phyloP scores from a whole-genome alignment of 2,888 invertebrate genomes.

The Cephonodes hylas region DNA sequence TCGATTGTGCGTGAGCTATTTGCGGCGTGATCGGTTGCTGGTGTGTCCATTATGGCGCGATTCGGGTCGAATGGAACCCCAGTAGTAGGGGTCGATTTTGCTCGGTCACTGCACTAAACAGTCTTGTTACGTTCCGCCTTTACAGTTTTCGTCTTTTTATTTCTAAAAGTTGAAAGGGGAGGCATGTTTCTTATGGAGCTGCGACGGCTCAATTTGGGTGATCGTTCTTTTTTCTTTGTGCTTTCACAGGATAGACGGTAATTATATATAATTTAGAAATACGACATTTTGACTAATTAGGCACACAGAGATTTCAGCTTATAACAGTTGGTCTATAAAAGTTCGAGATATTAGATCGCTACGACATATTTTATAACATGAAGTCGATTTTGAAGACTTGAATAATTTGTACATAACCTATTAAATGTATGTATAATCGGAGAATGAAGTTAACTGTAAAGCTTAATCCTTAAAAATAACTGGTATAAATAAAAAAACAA shows the following conservation, averaged over 20 bases:
- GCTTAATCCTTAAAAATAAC: neutral
- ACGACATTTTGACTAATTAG: no score
- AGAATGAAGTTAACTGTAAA: neutral
- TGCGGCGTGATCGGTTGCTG: constrained; percentile 60
- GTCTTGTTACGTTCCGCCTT: constrained; percentile 60
- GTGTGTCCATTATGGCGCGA: constrained; percentile 70
- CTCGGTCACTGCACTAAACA: constrained; percentile 70
- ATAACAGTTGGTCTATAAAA: no score
- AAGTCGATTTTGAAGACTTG: no score
- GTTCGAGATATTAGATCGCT: no score
- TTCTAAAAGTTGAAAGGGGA: constrained; percentile 49
- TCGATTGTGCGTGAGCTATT: constrained; percentile 75
- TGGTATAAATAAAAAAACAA: neutral
- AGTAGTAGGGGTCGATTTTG: constrained; percentile 59
- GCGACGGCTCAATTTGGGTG: constrained; percentile 55
- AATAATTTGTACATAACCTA: no score
- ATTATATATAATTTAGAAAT: neutral
- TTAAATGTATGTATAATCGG: no score
- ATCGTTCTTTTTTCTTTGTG: constrained; percentile 27
- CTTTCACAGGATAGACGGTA: neutral
- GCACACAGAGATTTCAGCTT: no score
- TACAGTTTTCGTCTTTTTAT: constrained; percentile 53
- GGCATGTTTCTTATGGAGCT: constrained; percentile 44
- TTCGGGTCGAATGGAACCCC: constrained; percentile 61
- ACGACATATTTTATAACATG: no score